phyloP scores from a whole-genome alignment of 2,797 vertebrate genomes.

The Alcedo quadribrachys region DNA sequence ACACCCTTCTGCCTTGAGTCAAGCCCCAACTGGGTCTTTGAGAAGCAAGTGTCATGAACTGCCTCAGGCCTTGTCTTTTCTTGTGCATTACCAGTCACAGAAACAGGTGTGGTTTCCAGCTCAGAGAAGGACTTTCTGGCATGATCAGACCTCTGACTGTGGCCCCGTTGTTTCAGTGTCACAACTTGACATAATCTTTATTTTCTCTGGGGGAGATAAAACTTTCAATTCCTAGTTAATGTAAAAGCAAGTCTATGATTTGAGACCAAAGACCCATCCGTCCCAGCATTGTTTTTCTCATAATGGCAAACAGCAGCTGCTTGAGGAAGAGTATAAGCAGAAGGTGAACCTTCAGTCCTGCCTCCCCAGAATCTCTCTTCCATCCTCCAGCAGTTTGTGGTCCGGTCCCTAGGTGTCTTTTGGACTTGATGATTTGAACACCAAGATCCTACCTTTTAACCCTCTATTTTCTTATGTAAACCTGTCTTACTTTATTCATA shows the following conservation, averaged over 20 bases:
- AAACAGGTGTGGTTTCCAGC: neutral
- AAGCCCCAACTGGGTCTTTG: neutral
- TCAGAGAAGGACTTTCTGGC: neutral
- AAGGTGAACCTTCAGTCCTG: neutral
- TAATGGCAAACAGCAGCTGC: neutral
- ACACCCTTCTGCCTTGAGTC: neutral
- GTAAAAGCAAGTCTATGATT: neutral
- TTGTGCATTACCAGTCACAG: neutral
- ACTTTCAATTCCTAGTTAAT: neutral
- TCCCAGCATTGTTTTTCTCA: neutral
- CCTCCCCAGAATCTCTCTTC: neutral
- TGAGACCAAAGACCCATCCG: neutral
- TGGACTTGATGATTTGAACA: neutral
- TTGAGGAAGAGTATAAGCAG: neutral
- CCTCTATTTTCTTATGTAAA: neutral
- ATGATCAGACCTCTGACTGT: neutral
- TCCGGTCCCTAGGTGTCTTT: neutral
- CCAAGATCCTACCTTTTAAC: neutral
- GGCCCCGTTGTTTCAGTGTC: neutral
- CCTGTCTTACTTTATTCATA: neutral
- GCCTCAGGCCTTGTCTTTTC: neutral
- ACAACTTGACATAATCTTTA: neutral
- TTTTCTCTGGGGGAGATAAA: neutral
- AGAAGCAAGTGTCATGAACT: neutral
- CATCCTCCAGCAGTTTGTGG: neutral